Percentiles rank a stretch among this genome's conserved stretches.
Conservation (phyloP, 2,113 vertebrate genomes). For the Aix galericulata region DNA sequence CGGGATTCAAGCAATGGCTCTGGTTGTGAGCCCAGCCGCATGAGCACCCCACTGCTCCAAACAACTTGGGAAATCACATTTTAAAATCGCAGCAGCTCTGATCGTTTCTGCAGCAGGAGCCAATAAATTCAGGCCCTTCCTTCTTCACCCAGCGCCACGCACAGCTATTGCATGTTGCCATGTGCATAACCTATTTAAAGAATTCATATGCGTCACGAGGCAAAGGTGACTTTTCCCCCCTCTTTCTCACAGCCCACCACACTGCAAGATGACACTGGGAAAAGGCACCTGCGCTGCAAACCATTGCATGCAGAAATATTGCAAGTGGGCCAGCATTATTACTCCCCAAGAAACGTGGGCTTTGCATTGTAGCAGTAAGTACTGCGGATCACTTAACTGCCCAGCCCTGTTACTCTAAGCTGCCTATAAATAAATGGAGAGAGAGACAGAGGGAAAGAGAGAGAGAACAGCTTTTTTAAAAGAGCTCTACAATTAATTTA, state of each 20-base stretch:
- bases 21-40: background rate
- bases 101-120: conserved; percentile 43
- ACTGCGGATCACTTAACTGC: conserved; percentile 47
- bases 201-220: conserved; percentile 43
- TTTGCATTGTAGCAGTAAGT: background rate
- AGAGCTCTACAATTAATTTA: conserved; percentile 59
- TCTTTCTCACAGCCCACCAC: conserved; percentile 23
- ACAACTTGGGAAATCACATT: conserved; percentile 39
- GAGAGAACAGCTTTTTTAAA: conserved; percentile 34
- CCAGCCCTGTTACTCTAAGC: conserved; percentile 41
- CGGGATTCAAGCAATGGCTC: background rate
- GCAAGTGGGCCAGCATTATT: background rate
- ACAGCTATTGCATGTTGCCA: conserved; percentile 46
- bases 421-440: conserved; percentile 62
- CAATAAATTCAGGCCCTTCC: conserved; percentile 58
- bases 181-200: conserved; percentile 60
- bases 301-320: background rate
- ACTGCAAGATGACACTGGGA: background rate
- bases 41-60: conserved; percentile 54
- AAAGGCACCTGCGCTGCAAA: conserved; percentile 24
- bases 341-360: conserved; percentile 9
- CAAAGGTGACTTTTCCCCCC: conserved; percentile 45
- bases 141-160: conserved; percentile 17
- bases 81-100: conserved; percentile 11
- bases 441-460: background rate